A percentile compares a stretch with the other conserved stretches of the same genome.
phyloP scores from a whole-genome alignment of 2,113 vertebrate genomes.

The Salvator merianae region DNA sequence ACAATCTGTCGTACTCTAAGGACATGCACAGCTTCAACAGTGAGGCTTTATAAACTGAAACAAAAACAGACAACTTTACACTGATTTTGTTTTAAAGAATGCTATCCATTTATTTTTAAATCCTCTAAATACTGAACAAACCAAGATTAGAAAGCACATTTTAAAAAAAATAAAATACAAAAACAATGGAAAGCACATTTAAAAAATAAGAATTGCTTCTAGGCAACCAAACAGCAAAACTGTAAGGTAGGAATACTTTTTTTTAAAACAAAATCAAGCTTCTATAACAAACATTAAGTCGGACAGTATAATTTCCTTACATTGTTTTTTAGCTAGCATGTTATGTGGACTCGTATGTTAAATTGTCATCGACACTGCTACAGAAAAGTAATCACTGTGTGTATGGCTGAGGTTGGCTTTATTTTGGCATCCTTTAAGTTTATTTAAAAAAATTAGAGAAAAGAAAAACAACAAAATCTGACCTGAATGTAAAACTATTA shows the following conservation, averaged over 20 bases:
- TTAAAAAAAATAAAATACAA: no score
- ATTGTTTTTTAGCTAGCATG: background rate
- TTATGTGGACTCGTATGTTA: background rate
- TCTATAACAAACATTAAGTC: background rate
- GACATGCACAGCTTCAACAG: conserved; percentile 6
- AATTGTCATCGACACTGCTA: background rate
- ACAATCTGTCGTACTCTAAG: conserved; percentile 9
- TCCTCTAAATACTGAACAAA: background rate
- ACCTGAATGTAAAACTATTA: conserved; percentile 3
- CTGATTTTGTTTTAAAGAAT: background rate
- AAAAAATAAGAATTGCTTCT: background rate
- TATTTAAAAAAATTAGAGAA: background rate
- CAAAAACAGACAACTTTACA: no score
- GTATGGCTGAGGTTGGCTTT: conserved; percentile 2
- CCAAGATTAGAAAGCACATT: no score
- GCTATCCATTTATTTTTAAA: background rate
- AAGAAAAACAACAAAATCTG: background rate
- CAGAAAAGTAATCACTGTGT: background rate
- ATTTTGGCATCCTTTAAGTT: background rate
- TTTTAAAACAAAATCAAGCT: background rate
- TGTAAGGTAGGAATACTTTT: background rate
- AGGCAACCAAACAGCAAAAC: background rate
- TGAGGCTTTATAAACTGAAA: background rate
- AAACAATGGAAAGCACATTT: background rate
- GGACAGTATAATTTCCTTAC: background rate